Evolutionary conservation across 1,140 invertebrate species (phyloP), one percentile per base, ranked within the genome.

Genomic region (Cecropterus lyciades): DNA sequence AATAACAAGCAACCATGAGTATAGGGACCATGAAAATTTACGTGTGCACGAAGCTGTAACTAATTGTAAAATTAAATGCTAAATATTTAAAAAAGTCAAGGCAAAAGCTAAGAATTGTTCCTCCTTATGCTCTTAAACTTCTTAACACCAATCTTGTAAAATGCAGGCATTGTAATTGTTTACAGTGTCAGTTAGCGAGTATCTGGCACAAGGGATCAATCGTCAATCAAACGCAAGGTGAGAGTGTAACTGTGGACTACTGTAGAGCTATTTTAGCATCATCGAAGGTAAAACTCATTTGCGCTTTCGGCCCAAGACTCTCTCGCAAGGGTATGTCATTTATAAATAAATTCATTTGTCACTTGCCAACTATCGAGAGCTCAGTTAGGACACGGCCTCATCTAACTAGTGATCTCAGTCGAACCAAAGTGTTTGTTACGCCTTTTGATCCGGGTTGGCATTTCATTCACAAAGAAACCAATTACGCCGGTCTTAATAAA

Each of bases 181-280:
- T 84, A 75, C 73, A 71, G 73, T 81, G 78, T 78, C 73, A 77
- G 83, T 88, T 87, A 82, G 71, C 84, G 79, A 85, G 77, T 88
- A 88, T 91, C 87, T 91, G 89, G 89, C 89, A 91, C 89, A 85
- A 85, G 87, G 80, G 85, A 92, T 90, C 86, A 84, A 92, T 92
- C 87, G 84, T 92, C 87, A 92, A 92, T 92, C 87, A 92, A 92
- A 89, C 73, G 83, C 89, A 90, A 90, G 87, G 89, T 85, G 84
- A 91, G 85, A 89, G 87, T 89, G 76, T 85, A 85, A 90, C 86
- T 85, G 79, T 70, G 79, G 73, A 80, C 84, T 84, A 90, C 86
- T 85, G 79, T 70, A 77, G 73, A 80, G 83, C 89, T 92, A 90
- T 92, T 92, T 92, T 92, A 87, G 86, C 82, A 83, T 84, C 82